These are phyloP conservation scores for Caenorhabditis briggsae DNA, from an alignment of 1,140 invertebrate genomes.

Conservation along the genomic window DNA sequence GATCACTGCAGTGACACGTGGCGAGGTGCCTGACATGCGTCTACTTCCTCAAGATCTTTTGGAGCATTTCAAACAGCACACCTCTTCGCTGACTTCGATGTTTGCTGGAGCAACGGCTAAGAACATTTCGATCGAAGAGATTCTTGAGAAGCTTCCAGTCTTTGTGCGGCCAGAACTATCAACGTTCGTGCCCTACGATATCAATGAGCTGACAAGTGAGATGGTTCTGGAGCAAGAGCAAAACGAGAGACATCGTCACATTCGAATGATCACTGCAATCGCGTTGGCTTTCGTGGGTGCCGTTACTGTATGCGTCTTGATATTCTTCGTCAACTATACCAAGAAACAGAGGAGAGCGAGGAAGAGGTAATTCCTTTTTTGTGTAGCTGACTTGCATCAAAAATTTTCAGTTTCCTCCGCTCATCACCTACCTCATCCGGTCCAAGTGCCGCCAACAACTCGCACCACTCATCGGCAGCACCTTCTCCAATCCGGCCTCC, in stretches of 20 bases:
- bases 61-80: slow-evolving; percentile 68
- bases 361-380: neutral
- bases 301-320: slow-evolving; percentile 69
- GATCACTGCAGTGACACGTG: slow-evolving; percentile 67
- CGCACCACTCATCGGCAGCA: neutral
- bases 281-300: slow-evolving; percentile 71
- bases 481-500: slow-evolving; percentile 31
- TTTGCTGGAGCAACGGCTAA: slow-evolving; percentile 35
- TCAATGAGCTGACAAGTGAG: slow-evolving; percentile 73
- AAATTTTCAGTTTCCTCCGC: slow-evolving; percentile 11
- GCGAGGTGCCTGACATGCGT: slow-evolving; percentile 74
- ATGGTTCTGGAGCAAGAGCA: slow-evolving; percentile 67
- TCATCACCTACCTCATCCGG: slow-evolving; percentile 29
- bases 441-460: neutral
- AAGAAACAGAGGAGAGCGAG: slow-evolving; percentile 53
- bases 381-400: neutral
- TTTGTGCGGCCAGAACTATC: slow-evolving; percentile 71
- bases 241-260: slow-evolving; percentile 42
- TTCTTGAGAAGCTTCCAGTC: slow-evolving; percentile 73
- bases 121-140: slow-evolving; percentile 73
- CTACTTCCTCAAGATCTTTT: slow-evolving; percentile 72
- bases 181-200: slow-evolving; percentile 77
- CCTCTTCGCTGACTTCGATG: neutral
- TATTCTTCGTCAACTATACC: slow-evolving; percentile 63
- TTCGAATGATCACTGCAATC: slow-evolving; percentile 72